These are phyloP conservation scores for Gouania willdenowi DNA, from an alignment of 2,797 vertebrate species.

Conservation along the genomic window DNA sequence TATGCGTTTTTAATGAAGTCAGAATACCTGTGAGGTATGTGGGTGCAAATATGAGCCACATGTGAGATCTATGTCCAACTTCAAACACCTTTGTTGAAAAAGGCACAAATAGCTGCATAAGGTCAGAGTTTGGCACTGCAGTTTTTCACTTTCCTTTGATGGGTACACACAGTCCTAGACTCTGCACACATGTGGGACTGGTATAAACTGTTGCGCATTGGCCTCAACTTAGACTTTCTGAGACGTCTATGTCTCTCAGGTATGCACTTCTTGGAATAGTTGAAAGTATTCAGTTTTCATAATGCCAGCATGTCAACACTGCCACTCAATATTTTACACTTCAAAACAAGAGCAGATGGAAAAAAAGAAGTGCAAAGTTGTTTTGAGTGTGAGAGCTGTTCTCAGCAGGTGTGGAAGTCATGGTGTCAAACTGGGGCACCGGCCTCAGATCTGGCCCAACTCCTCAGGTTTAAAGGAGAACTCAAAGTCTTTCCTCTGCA, in stretches of 20 bases:
- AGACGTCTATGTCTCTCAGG: conserved; percentile 24
- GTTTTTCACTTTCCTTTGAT: conserved; percentile 28
- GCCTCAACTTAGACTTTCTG: conserved; percentile 34
- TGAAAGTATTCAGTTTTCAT: conserved; percentile 36
- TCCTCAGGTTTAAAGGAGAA: conserved; percentile 1
- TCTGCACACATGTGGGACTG: conserved; percentile 8
- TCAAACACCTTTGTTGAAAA: conserved; percentile 43
- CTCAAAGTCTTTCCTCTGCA: conserved; percentile 5
- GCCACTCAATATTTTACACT: conserved; percentile 23
- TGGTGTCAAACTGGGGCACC: conserved; percentile 25
- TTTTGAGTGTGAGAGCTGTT: conserved; percentile 16
- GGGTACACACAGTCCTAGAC: conserved; percentile 40
- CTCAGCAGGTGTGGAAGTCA: conserved; percentile 37
- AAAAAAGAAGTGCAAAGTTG: conserved; percentile 2
- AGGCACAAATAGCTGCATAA: conserved; percentile 46
- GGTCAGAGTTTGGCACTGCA: conserved; percentile 50
- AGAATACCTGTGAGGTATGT: conserved; percentile 55
- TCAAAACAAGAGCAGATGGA: conserved; percentile 55
- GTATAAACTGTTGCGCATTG: background rate
- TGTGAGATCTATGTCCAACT: conserved; percentile 61
- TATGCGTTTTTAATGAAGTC: conserved; percentile 55
- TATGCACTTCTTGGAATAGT: conserved; percentile 26
- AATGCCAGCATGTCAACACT: conserved; percentile 16
- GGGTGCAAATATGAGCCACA: conserved; percentile 61
- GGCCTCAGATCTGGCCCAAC: conserved; percentile 21